Conservation (phyloP, 2,888 invertebrate genomes). For the Drosophila limbata region DNA sequence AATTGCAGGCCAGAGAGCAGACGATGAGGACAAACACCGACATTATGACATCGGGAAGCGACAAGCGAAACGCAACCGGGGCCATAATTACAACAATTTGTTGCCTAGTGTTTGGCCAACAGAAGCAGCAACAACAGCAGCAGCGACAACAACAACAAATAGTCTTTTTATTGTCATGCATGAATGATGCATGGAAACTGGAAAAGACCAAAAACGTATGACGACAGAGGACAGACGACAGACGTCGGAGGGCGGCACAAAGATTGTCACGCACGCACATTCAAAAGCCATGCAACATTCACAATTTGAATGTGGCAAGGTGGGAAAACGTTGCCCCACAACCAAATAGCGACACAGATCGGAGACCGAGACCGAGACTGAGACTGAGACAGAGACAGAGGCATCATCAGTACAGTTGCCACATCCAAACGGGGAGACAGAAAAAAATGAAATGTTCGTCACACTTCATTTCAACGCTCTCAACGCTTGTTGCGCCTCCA, state of each 20-base stretch:
- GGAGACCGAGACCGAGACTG: neutral
- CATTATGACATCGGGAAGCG: slow-evolving; percentile 79
- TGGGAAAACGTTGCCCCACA: slow-evolving; percentile 50
- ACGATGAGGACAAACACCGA: slow-evolving; percentile 46
- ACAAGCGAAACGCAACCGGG: slow-evolving; percentile 77
- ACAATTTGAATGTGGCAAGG: slow-evolving; percentile 56
- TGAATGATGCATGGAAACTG: slow-evolving; percentile 79
- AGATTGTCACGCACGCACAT: slow-evolving; percentile 76
- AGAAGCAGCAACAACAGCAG: slow-evolving; percentile 42
- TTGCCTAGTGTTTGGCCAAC: slow-evolving; percentile 77
- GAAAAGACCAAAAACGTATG: slow-evolving; percentile 59
- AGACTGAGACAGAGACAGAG: neutral
- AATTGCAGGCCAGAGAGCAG: slow-evolving; percentile 63
- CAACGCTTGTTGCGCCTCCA: slow-evolving; percentile 80
- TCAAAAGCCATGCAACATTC: slow-evolving; percentile 48
- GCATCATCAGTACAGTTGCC: slow-evolving; percentile 28
- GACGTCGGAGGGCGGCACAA: slow-evolving; percentile 34
- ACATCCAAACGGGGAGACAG: neutral
- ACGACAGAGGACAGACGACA: slow-evolving; percentile 13
- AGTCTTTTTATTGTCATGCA: slow-evolving; percentile 74
- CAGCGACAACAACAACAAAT: slow-evolving; percentile 34
- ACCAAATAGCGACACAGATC: neutral
- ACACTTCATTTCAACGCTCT: slow-evolving; percentile 77
- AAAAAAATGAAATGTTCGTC: slow-evolving; percentile 50
- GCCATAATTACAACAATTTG: slow-evolving; percentile 79